Conservation (phyloP, 2,888 invertebrate genomes). For the Altica lythri region DNA sequence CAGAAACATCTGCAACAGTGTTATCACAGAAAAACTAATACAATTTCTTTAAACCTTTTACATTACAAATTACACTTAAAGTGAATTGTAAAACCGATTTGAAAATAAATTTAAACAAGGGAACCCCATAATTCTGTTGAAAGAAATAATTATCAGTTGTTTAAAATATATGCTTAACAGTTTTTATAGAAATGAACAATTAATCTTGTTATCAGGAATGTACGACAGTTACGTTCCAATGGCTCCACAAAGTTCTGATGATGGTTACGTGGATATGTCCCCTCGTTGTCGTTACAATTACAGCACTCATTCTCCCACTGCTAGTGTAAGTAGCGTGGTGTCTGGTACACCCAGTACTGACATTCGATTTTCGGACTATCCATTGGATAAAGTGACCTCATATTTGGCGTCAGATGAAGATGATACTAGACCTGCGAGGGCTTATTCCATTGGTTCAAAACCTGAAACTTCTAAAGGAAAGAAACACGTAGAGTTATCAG, state of each 20-base stretch:
- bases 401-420: conserved; percentile 68
- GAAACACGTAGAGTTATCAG: conserved; percentile 51
- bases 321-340: conserved; percentile 75
- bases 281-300: conserved; percentile 43
- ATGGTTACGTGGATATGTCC: conserved; percentile 67
- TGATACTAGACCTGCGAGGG: conserved; percentile 67
- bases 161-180: too few relatives aligned
- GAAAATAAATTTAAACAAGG: too few relatives aligned
- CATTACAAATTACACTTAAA: too few relatives aligned
- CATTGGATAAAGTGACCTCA: conserved; percentile 79
- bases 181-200: too few relatives aligned
- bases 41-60: too few relatives aligned
- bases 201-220: too few relatives aligned
- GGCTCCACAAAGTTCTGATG: conserved; percentile 64
- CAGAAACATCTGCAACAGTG: too few relatives aligned
- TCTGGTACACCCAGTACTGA: conserved; percentile 84
- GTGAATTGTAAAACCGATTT: too few relatives aligned
- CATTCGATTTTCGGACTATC: conserved; percentile 75
- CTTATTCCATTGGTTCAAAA: conserved; percentile 85
- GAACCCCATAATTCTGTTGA: too few relatives aligned
- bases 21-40: too few relatives aligned
- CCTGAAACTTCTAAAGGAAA: conserved; percentile 61
- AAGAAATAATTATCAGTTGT: too few relatives aligned
- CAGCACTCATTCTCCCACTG: conserved; percentile 63
- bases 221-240: conserved; percentile 65